Evolutionary conservation across 2,113 vertebrate species (phyloP).

Genomic region (Tauraco erythrolophus): DNA sequence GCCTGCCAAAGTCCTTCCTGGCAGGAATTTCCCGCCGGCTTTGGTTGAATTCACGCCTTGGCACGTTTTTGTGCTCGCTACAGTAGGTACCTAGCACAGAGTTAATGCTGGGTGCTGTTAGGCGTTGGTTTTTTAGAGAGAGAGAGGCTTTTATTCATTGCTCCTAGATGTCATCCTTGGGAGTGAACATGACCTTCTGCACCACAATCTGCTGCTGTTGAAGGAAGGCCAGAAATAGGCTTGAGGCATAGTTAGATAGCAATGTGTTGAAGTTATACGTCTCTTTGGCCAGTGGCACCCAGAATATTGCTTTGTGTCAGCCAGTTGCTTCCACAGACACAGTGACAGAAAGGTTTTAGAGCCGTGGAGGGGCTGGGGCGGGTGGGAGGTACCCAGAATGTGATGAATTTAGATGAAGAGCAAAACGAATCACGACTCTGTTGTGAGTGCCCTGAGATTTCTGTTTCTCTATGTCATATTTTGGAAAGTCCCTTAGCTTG

Average conservation of each 20-base stretch:
- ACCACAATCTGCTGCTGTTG: neutral
- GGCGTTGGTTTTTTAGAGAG: no score
- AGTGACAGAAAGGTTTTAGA: neutral
- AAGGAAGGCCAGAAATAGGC: neutral
- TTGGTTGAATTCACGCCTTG: neutral
- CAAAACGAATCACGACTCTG: neutral
- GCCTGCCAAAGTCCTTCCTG: neutral
- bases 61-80: neutral
- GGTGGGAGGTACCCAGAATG: neutral
- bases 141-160: neutral
- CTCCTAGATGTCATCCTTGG: neutral
- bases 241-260: neutral
- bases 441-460: neutral
- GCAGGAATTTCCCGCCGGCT: neutral
- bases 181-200: neutral
- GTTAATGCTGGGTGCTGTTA: neutral
- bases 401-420: neutral
- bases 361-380: neutral
- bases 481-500: slow-evolving; percentile 36
- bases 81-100: neutral
- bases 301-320: neutral
- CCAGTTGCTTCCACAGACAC: neutral
- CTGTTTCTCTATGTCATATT: neutral
- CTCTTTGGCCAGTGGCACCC: neutral
- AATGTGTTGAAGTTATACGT: neutral